Base-by-base conservation (phyloP, 2,113 vertebrate genomes). In the Hipposideros armiger region DNA sequence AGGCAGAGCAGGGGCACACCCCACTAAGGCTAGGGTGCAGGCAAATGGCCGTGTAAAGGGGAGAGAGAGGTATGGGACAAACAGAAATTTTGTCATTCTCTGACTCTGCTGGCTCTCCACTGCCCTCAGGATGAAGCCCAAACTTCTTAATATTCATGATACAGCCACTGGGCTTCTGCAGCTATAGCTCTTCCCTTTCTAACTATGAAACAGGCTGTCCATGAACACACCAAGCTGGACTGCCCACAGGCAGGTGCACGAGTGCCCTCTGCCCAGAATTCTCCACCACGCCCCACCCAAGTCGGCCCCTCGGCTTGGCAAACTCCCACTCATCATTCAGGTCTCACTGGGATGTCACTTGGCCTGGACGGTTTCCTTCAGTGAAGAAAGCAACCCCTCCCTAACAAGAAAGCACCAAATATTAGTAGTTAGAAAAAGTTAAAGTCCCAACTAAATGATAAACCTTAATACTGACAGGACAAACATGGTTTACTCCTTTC, bases 141-240 rank as follows among this genome's bases (percentile, higher is more conserved):
- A 69, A 47, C 91, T 78, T 45, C 81, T 58, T 28, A 56, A 58
- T 30, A 40, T 80, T 80, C 54, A 58, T 4, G 7, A 5, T 40
- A 26, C 2, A 14, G 56, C 32, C 45, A 19, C 28, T 54, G 1
- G 1, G 40, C n/a, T 67, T 69, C 28, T 26, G 17, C 7, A 15
- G 60, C n/a, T 32, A 73, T 10, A 30, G 45, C n/a, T 67, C 42
- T 9, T 22, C 17, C 32, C 47, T 86, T 40, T 54, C 52, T 28
- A 3, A n/a, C 19, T 10, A 17, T 11, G n/a, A 40, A 24, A 14
- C 7, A 64, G 42, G 47, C 89, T 26, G 54, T 24, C 45, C 69
- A 4, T 10, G 36, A 24, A 66, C 0, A 4, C 24, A 2, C 7
- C 4, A 3, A 72, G 42, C 1, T 22, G 28, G 45, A 62, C 2